Base-by-base conservation (phyloP, 1,140 invertebrate species). In the Macrobrachium nipponense region DNA sequence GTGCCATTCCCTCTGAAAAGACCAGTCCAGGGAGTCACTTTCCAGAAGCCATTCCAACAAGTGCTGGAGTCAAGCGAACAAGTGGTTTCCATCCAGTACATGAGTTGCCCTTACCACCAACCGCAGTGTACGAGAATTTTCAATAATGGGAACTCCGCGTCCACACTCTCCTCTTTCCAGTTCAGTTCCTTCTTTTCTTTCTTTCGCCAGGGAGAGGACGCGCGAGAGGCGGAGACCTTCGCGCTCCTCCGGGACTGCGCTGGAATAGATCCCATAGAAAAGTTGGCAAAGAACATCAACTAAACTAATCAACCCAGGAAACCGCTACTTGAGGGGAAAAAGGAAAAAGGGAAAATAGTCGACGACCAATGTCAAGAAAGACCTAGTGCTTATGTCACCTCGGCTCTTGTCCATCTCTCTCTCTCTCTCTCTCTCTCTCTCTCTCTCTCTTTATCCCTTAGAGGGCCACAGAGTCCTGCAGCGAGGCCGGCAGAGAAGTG, bases 41-140 rank as follows among this genome's bases (percentile, higher is more conserved):
- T 86, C 77, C 77, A 73, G 77, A 80, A 80, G 83, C 70, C 83
- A 86, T 86, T 86, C 68, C 83, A 86, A 86, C 83, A 86, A 86
- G 83, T 86, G 83, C 83, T 79, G 44, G 77, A 86, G 83, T 86
- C 83, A 79, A 62, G 83, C 27, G 83, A 86, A 86, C 83, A 86
- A 86, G 83, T 86, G 83, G 76, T 86, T 78, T 79, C 83, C 83
- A 86, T 86, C 83, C 77, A 79, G 77, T 80, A 86, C 83, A 86
- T 78, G 77, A 79, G 77, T 86, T 36, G 77, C 58, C 77, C 83
- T 80, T 44, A 79, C 83, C 83, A 59, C 83, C 77, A 51, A 58
- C 58, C 51, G 36, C 79, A 23, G 44, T 43, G 73, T 76, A 76
- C 75, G 75, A 85, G 75, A 85, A 85, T 79, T 85, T 23, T 27